Evolutionary conservation across 2,888 invertebrate genomes (phyloP), one percentile per base, ranked within the genome.

Genomic region (Cyclophora punctaria): DNA sequence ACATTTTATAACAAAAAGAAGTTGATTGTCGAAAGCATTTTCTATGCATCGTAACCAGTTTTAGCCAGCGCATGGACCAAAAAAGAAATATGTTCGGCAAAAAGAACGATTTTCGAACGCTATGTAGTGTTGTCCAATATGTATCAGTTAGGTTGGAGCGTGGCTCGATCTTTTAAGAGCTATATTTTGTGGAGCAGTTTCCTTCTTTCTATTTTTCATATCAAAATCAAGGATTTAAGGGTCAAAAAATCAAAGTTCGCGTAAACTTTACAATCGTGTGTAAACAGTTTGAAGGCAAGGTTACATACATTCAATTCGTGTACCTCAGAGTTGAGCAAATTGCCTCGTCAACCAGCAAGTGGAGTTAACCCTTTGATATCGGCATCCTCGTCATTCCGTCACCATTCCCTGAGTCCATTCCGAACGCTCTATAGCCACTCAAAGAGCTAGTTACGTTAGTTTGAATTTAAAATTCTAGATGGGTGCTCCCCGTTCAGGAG

Each of bases 231-330:
- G 20, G 20, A 20, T 20, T 20, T 20, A 20, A 20, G 1, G 20
- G 20, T 20, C 20, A 20, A 20, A 20, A 20, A 51, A 35, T 20
- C 45, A 34, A 35, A 7, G 46, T 47, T 49, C 35, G 20, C 37
- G 5, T 42, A 54, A 57, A 45, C 50, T 48, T 46, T 37, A 44
- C 20, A 5, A 41, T 62, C 49, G 62, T 71, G 55, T 62, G 62
- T 73, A 57, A 46, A 50, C 47, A 48, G 60, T 60, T 59, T 65
- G 56, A 72, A 71, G 68, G 71, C 64, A 71, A 73, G 75, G 78
- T 80, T 78, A 78, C 76, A 82, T 80, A 80, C 83, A 85, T 83
- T 86, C 78, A 83, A 83, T 84, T 83, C 73, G 68, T 70, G 67
- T 71, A 78, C 75, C 75, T 82, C 79, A 71, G 78, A 73, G 75